phyloP scores from a whole-genome alignment of 2,797 vertebrate species.

The Hypotaenidia philippensis region DNA sequence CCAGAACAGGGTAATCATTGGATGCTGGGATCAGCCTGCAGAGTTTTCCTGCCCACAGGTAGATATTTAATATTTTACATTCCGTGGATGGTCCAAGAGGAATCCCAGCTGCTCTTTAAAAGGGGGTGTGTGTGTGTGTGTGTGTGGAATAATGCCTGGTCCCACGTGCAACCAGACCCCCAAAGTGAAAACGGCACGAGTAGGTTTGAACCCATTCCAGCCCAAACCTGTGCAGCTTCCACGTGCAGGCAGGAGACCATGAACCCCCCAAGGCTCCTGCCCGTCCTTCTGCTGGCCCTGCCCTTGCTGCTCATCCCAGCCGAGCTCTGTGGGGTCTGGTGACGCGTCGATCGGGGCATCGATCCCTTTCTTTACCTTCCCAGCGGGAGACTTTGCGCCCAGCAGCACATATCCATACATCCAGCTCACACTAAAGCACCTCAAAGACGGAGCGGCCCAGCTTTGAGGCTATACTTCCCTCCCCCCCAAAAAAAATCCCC shows the following conservation, averaged over 20 bases:
- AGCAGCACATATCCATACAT: fast-evolving
- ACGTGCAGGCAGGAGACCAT: fast-evolving
- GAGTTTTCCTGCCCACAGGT: background rate
- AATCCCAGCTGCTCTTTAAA: background rate
- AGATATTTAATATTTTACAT: background rate
- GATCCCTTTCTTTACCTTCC: background rate
- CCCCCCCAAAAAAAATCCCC: background rate
- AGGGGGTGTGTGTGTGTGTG: too few species aligned
- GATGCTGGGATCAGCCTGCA: background rate
- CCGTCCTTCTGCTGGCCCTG: fast-evolving
- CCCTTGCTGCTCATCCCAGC: background rate
- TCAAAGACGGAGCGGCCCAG: background rate
- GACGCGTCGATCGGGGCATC: background rate
- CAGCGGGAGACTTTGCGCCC: background rate
- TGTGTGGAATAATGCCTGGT: background rate
- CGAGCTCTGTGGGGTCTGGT: background rate
- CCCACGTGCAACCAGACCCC: background rate
- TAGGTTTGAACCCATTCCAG: background rate
- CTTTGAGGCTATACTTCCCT: background rate
- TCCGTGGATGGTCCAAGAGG: background rate
- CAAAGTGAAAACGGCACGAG: background rate
- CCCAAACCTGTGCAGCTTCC: fast-evolving
- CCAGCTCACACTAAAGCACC: background rate
- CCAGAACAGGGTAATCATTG: background rate
- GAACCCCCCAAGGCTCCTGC: background rate